These are phyloP conservation scores for Gymnopithys bicolor DNA, from an alignment of 2,797 vertebrate genomes.

Conservation along the genomic window DNA sequence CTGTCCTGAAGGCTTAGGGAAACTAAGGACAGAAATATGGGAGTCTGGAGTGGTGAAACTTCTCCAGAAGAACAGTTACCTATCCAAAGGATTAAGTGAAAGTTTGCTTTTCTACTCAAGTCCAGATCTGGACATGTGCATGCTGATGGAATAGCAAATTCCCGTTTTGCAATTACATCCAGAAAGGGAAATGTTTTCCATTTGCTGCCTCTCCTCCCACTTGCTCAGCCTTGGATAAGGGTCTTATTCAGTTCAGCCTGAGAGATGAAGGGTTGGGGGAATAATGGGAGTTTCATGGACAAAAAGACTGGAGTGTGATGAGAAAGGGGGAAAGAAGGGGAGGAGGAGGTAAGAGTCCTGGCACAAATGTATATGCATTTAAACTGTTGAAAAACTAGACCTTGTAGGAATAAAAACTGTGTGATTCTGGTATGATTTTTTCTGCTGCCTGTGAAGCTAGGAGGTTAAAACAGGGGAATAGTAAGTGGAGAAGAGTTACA, in stretches of 20 bases:
- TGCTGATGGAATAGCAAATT: background rate
- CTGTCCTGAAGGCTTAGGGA: background rate
- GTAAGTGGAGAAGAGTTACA: background rate
- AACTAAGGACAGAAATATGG: background rate
- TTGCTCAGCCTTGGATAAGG: background rate
- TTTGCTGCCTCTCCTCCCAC: background rate
- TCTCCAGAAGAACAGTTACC: background rate
- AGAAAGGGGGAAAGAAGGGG: background rate
- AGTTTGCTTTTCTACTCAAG: background rate
- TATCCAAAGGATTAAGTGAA: background rate
- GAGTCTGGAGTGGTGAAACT: background rate
- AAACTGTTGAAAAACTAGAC: background rate
- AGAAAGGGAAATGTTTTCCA: conserved; percentile 41
- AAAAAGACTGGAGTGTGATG: background rate
- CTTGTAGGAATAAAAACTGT: background rate
- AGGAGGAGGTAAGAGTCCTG: background rate
- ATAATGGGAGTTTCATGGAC: background rate
- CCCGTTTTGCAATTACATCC: conserved; percentile 9
- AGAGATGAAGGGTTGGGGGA: background rate
- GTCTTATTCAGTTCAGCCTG: background rate
- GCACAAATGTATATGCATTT: background rate
- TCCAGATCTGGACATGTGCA: background rate
- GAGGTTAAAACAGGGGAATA: background rate
- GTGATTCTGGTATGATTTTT: background rate
- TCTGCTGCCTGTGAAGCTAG: background rate